These are phyloP conservation scores for Tiphia femorata DNA, from an alignment of 2,888 invertebrate genomes.

Conservation along the genomic window DNA sequence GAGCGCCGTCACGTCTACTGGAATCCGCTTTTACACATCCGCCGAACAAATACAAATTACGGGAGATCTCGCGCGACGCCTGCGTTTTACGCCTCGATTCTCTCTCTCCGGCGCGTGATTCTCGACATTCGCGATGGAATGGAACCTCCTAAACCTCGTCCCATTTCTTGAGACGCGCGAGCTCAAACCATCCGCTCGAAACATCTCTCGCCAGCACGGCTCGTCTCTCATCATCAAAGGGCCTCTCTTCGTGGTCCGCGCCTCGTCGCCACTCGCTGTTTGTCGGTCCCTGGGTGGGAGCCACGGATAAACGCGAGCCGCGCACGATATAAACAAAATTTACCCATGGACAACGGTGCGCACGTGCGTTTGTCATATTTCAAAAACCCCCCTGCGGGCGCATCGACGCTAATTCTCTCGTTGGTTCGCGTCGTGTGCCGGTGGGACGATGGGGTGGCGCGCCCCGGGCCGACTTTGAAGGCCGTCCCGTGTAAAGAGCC, in stretches of 20 bases:
- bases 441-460: constrained; percentile 28
- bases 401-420: constrained; percentile 18
- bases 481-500: constrained; percentile 34
- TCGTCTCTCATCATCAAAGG: constrained; percentile 59
- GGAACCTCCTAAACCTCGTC: constrained; percentile 30
- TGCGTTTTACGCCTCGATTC: constrained; percentile 49
- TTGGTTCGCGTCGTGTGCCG: not conserved
- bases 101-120: constrained; percentile 49
- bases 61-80: constrained; percentile 38
- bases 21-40: constrained; percentile 45
- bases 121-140: constrained; percentile 50
- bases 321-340: constrained; percentile 48
- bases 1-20: constrained; percentile 32
- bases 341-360: constrained; percentile 46
- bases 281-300: too few species aligned
- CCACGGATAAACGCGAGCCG: too few species aligned
- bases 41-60: constrained; percentile 52
- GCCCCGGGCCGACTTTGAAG: constrained; percentile 40
- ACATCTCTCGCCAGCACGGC: constrained; percentile 24
- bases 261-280: too few species aligned
- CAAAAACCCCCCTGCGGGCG: constrained; percentile 33
- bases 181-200: constrained; percentile 6
- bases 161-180: not conserved
- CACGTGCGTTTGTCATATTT: constrained; percentile 51
- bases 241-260: constrained; percentile 46